Evolutionary conservation across 64 coral and sea anemone species (phyloP).

Genomic region (Porites lutea): DNA sequence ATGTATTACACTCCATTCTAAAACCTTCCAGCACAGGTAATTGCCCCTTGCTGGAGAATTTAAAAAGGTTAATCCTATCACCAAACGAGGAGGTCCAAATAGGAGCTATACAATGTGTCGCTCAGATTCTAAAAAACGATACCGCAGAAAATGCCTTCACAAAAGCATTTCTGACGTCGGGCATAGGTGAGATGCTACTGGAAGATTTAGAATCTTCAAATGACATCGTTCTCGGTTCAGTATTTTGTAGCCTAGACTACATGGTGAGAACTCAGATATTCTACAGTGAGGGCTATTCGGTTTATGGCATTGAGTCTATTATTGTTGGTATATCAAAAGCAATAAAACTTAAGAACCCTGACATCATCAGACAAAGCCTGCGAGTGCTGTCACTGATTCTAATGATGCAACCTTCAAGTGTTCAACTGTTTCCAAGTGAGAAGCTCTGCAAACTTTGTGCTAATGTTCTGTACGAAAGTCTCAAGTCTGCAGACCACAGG

Average conservation of each 20-base stretch:
- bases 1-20: background rate
- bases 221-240: constrained; percentile 81
- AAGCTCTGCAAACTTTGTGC: constrained; percentile 47
- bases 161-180: constrained; percentile 52
- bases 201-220: constrained; percentile 76
- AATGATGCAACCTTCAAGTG: constrained; percentile 40
- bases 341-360: constrained; percentile 67
- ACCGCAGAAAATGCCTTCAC: background rate
- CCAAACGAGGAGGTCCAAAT: constrained; percentile 72
- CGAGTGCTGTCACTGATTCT: constrained; percentile 73
- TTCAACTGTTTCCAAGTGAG: constrained; percentile 73
- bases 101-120: constrained; percentile 81
- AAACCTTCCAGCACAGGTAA: background rate
- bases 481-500: constrained; percentile 79
- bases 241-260: constrained; percentile 78
- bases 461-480: constrained; percentile 46
- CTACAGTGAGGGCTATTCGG: constrained; percentile 70
- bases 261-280: constrained; percentile 44
- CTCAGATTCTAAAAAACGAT: constrained; percentile 63
- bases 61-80: constrained; percentile 81
- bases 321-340: constrained; percentile 69
- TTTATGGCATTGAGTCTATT: constrained; percentile 82
- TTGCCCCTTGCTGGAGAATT: constrained; percentile 24
- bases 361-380: constrained; percentile 69
- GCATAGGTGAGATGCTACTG: constrained; percentile 79